Conservation (phyloP, 2,888 invertebrate species). For the Parnassius orleans region DNA sequence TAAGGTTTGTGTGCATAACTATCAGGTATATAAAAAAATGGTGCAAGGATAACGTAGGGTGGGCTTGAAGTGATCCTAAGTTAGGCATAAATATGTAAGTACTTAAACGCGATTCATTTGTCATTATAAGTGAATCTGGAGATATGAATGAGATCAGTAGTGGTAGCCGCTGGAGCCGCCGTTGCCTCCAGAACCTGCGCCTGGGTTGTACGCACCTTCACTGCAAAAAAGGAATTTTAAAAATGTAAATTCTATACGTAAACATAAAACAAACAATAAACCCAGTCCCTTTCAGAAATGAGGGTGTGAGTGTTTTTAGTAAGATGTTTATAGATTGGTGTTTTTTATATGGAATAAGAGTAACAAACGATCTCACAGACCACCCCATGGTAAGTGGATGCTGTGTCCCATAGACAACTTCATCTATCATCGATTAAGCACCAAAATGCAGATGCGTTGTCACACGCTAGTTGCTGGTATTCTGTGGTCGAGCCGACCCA, state of each 20-base stretch:
- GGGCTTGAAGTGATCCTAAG: slow-evolving; percentile 9
- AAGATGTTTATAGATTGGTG: too few species aligned
- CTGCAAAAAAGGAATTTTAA: slow-evolving; percentile 43
- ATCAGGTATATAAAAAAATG: slow-evolving; percentile 18
- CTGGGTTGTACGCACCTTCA: slow-evolving; percentile 66
- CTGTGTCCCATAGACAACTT: too few species aligned
- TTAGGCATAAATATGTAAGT: slow-evolving; percentile 21
- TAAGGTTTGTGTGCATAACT: slow-evolving; percentile 5
- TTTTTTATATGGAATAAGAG: too few species aligned
- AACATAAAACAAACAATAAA: not conserved
- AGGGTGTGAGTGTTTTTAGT: too few species aligned
- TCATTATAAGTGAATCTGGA: slow-evolving; percentile 34
- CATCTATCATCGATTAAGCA: too few species aligned
- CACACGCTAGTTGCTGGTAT: too few species aligned
- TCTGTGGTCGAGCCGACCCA: too few species aligned
- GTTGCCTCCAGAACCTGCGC: slow-evolving; percentile 41
- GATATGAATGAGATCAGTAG: slow-evolving; percentile 59
- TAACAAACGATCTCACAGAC: too few species aligned
- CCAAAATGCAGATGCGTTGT: too few species aligned
- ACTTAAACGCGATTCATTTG: slow-evolving; percentile 39
- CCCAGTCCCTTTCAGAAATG: too few species aligned
- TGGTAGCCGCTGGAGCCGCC: slow-evolving; percentile 59
- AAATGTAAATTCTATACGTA: slow-evolving; percentile 22
- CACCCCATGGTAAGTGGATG: too few species aligned
- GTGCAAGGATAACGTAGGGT: slow-evolving; percentile 15